Evolutionary conservation across 2,113 vertebrate species (phyloP), one percentile per base, ranked within the genome.

Genomic region (Cygnus atratus): DNA sequence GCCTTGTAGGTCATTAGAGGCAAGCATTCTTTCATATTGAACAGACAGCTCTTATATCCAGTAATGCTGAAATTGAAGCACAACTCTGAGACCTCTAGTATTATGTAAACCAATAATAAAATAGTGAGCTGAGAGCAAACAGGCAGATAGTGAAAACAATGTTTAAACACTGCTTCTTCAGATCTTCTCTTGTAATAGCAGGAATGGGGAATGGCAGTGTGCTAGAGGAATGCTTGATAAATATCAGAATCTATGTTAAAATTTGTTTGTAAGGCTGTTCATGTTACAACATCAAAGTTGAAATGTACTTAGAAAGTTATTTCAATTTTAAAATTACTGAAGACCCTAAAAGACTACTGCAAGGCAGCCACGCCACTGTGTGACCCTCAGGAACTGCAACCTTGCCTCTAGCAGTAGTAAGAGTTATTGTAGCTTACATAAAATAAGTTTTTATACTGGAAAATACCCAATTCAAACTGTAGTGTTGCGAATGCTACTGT

Each of bases 1-100:
- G 26, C 5, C 3, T 25, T 71, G 11, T n/a, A n/a, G 0, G n/a
- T 67, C 1, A 0, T 41, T 67, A 35, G 62, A 66, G 46, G 44
- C 19, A 87, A 80, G 52, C 28, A 7, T 75, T 35, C 35, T 55
- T 71, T 52, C 22, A 14, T 24, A 33, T 17, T 11, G 39, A 50
- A 7, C 37, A 72, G 54, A 13, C 28, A 72, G 46, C 33, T 67
- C 13, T 61, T 25, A 5, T 35, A 44, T 50, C 20, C 62, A 65
- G 26, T 50, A 66, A 44, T 29, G 50, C 44, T 72, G 58, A 75
- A 83, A 31, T 26, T 55, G 73, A 84, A 84, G 33, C 54, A 72
- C 13, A 50, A 3, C 6, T 13, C 31, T 57, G 63, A 61, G 44
- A 26, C 44, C 75, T 66, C 31, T 59, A 61, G 13, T 57, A 43